Base-by-base conservation (phyloP, 2,888 invertebrate genomes). In the Drosophila paucipuncta region DNA sequence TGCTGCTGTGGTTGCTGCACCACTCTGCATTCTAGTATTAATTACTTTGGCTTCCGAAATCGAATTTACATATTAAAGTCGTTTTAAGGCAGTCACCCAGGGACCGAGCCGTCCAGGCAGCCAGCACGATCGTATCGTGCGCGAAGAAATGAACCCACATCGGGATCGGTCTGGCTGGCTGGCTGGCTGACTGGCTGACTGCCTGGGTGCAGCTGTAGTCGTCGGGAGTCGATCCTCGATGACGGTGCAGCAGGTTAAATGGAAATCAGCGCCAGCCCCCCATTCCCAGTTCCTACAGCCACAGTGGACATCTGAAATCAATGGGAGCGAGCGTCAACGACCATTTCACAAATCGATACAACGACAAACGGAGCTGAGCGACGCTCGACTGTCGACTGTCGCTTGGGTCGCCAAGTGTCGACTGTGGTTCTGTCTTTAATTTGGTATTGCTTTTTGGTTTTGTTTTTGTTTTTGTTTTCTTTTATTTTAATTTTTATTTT, bases 21-120 rank as follows among this genome's bases (percentile, higher is more conserved):
- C 70, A 68, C 65, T 62, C 82, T 85, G 78, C 88, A 85, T 92
- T 85, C 85, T 86, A 86, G 92, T 92, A 93, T 92, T 92, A 92
- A 92, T 93, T 92, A 92, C 93, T 92, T 91, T 92, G 91, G 92
- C 92, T 92, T 92, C 92, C 92, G 92, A 93, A 93, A 93, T 91
- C 91, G 90, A 91, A 91, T 92, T 92, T 92, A 92, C 91, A 92
- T 92, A 92, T 91, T 91, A 81, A 91, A 91, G 91, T 91, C 91
- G 90, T 92, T 92, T 86, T 77, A 82, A 87, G 80, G 85, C 85
- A 88, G 72, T 58, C 80, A 74, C 61, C 30, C 68, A 58, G 16
- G 22, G 41, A 50, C 68, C 28, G 41, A 47, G 68, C 37, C 53
- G 62, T 50, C 31, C 73, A 59, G 55, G 25, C 50, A 71, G 61